Percentiles rank a stretch among this genome's conserved stretches.
Evolutionary conservation across 2,888 invertebrate genomes (phyloP).

Genomic region (Hypomecis atomaria): DNA sequence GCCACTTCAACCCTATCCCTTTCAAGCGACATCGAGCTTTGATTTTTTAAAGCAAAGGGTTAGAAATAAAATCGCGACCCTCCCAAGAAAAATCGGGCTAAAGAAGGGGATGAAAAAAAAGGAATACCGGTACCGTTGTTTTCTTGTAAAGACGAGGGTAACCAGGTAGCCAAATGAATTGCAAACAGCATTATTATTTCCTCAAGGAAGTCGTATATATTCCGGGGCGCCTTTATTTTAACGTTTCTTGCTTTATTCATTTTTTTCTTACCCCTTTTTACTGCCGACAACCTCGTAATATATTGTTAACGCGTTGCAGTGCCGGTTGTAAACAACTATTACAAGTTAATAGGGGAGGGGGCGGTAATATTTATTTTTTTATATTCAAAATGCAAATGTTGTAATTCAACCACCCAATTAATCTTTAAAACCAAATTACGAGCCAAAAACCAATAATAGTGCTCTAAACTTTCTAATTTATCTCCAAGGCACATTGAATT

Average conservation of each 20-base stretch:
- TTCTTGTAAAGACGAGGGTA: conserved; percentile 74
- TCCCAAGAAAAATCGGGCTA: conserved; percentile 70
- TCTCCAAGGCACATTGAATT: no score
- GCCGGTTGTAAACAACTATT: conserved; percentile 82
- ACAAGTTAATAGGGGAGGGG: conserved; percentile 74
- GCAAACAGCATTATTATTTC: conserved; percentile 86
- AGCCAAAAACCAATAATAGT: no score
- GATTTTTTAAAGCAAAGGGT: conserved; percentile 77
- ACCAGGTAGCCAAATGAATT: conserved; percentile 85
- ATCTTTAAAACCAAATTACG: no score
- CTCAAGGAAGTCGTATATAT: conserved; percentile 85
- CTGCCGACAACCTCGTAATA: conserved; percentile 81
- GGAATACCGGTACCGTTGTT: conserved; percentile 69
- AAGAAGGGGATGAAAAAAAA: conserved; percentile 68
- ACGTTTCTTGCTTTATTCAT: conserved; percentile 80
- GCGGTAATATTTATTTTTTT: conserved; percentile 49
- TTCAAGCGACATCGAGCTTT: conserved; percentile 68
- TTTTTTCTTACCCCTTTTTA: conserved; percentile 82
- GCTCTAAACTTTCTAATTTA: no score
- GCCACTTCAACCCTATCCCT: conserved; percentile 54
- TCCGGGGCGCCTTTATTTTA: conserved; percentile 81
- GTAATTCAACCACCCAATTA: no score
- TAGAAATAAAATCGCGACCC: conserved; percentile 74
- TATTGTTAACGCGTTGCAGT: conserved; percentile 80
- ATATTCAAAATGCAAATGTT: conserved; percentile 4